These are phyloP conservation scores for Actinemys pallida DNA, from an alignment of 2,113 vertebrate genomes.

Conservation along the genomic window DNA sequence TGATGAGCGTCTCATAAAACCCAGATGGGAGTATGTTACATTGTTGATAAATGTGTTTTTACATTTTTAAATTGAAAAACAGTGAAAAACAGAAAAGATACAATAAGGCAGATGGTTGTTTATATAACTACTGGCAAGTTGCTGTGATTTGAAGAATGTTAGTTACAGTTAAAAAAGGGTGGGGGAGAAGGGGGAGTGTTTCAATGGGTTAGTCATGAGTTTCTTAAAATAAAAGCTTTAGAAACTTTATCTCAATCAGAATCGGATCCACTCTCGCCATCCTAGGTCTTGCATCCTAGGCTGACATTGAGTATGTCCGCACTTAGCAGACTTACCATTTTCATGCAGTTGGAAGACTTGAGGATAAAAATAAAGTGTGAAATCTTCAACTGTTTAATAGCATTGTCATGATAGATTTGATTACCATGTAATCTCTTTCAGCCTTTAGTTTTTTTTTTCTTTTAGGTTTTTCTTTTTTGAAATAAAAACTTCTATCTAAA, in stretches of 20 bases:
- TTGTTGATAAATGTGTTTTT: conserved; percentile 90
- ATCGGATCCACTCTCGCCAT: conserved; percentile 40
- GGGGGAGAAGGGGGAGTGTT: conserved; percentile 71
- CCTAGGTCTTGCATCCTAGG: conserved; percentile 8
- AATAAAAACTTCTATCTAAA: conserved; percentile 3
- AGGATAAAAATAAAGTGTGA: not conserved
- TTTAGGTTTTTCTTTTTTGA: not conserved
- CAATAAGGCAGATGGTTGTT: conserved; percentile 89
- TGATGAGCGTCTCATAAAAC: conserved; percentile 85
- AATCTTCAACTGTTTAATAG: not conserved
- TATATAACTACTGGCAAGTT: conserved; percentile 73
- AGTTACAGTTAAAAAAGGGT: conserved; percentile 69
- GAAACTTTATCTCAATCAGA: conserved; percentile 66
- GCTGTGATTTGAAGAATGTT: conserved; percentile 73
- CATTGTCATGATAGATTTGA: not conserved
- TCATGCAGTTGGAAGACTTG: not conserved
- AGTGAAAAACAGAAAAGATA: conserved; percentile 89
- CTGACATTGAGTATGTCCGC: conserved; percentile 23
- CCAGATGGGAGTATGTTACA: conserved; percentile 91
- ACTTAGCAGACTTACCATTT: conserved; percentile 34
- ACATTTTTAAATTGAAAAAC: conserved; percentile 90
- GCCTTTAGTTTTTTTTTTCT: not conserved
- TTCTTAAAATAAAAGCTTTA: conserved; percentile 74
- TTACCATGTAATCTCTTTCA: not conserved
- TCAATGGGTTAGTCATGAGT: conserved; percentile 74